Conservation (phyloP, 1,140 invertebrate species). For the Eulimnadia texana region DNA sequence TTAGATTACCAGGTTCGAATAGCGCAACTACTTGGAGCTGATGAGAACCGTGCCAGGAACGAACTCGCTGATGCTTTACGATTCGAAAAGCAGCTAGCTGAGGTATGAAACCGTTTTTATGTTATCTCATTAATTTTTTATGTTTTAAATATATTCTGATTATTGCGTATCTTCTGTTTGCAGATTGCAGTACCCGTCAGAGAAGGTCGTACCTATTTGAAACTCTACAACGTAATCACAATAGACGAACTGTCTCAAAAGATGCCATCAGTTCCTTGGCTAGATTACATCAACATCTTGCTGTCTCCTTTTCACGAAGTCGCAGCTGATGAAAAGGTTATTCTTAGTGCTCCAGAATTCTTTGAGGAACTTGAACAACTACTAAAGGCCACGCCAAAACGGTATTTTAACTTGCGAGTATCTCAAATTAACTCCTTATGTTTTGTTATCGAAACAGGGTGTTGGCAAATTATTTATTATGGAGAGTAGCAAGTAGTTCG, state of each 20-base stretch:
- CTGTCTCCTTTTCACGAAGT: conserved; percentile 41
- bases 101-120: conserved; percentile 38
- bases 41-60: conserved; percentile 45
- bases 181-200: conserved; percentile 78
- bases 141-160: no score
- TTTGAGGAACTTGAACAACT: conserved; percentile 48
- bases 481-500: conserved; percentile 55
- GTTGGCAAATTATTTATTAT: conserved; percentile 66
- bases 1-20: conserved; percentile 75
- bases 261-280: conserved; percentile 62
- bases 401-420: conserved; percentile 27
- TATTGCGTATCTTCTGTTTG: no score
- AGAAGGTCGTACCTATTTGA: conserved; percentile 76
- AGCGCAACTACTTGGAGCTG: conserved; percentile 69
- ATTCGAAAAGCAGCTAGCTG: conserved; percentile 84
- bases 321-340: conserved; percentile 52
- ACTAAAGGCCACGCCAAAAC: conserved; percentile 39
- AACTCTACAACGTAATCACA: conserved; percentile 80
- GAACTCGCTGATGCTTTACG: conserved; percentile 69
- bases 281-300: conserved; percentile 62
- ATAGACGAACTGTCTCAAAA: conserved; percentile 53
- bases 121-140: no score
- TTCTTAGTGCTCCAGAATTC: conserved; percentile 63
- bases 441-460: no score
- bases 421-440: no score